Percentiles rank a stretch among this genome's conserved stretches.
Evolutionary conservation across 2,888 invertebrate species (phyloP).

Genomic region (Anaspis maculata): DNA sequence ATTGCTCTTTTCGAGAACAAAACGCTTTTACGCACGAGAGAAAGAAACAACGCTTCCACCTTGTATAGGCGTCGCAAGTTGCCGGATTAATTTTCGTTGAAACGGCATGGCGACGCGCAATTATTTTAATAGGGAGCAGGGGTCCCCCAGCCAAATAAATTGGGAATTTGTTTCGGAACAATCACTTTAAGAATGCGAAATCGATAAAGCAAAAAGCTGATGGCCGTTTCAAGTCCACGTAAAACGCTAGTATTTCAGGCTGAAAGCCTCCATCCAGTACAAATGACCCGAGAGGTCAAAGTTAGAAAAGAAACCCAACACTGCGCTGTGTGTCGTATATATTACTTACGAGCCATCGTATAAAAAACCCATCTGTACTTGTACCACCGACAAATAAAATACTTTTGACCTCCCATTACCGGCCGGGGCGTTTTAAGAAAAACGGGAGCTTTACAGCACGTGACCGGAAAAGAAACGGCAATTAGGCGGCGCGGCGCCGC

Average conservation of each 20-base stretch:
- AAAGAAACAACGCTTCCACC: too few relatives aligned
- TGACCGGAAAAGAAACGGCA: conserved; percentile 7
- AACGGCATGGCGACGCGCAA: too few relatives aligned
- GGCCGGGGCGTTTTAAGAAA: conserved; percentile 7
- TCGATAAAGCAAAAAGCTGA: conserved; percentile 31
- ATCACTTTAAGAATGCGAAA: conserved; percentile 28
- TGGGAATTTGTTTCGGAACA: conserved; percentile 7
- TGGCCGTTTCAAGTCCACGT: conserved; percentile 32
- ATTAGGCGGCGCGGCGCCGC: too few relatives aligned
- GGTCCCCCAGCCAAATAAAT: not conserved
- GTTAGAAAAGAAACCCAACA: conserved; percentile 27
- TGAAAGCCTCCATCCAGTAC: conserved; percentile 34
- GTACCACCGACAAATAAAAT: conserved; percentile 24
- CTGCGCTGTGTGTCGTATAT: conserved; percentile 28
- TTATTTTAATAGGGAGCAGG: not conserved
- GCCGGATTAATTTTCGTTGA: too few relatives aligned
- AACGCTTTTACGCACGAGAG: too few relatives aligned
- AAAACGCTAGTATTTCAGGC: conserved; percentile 35
- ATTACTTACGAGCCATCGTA: conserved; percentile 30
- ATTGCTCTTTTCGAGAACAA: too few relatives aligned
- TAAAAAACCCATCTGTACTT: conserved; percentile 31
- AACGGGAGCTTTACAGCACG: conserved; percentile 8
- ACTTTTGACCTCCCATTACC: conserved; percentile 14
- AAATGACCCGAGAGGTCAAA: conserved; percentile 35
- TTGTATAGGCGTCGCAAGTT: too few relatives aligned